Evolutionary conservation across 2,888 invertebrate genomes (phyloP).

Genomic region (Nasonovia ribisnigri): DNA sequence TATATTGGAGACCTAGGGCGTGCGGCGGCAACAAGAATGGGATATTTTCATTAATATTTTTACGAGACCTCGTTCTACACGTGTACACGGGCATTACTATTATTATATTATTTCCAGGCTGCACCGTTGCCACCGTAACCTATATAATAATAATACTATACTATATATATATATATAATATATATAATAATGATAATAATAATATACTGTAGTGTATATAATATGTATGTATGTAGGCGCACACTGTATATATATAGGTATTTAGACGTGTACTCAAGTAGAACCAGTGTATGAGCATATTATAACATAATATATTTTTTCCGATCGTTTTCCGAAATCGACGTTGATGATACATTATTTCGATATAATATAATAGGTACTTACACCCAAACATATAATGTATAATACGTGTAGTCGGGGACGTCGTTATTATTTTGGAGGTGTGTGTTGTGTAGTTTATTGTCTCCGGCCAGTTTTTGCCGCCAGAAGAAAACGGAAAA

Average conservation of each 20-base stretch:
- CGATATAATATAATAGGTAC: constrained; percentile 2
- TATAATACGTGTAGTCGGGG: background rate
- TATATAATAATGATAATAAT: background rate
- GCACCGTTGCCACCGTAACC: background rate
- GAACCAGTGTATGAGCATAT: background rate
- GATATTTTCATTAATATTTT: constrained; percentile 38
- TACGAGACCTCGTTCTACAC: constrained; percentile 20
- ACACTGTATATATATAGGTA: background rate
- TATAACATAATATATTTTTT: constrained; percentile 11
- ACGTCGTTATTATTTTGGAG: constrained; percentile 25
- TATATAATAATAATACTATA: background rate
- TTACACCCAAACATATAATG: constrained; percentile 2
- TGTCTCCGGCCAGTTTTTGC: constrained; percentile 38
- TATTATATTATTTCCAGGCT: constrained; percentile 1
- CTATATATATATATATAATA: background rate
- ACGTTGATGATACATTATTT: constrained; percentile 50
- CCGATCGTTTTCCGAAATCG: constrained; percentile 37
- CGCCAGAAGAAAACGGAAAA: background rate
- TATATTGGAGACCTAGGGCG: background rate
- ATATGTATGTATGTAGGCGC: no score
- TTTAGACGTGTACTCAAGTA: background rate
- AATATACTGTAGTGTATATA: background rate
- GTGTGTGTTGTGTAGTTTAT: constrained; percentile 1
- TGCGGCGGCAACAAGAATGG: background rate
- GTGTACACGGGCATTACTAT: background rate